A percentile compares a stretch with the other conserved stretches of the same genome.
Conservation (phyloP, 2,113 vertebrate species). For the Carassius carassius region DNA sequence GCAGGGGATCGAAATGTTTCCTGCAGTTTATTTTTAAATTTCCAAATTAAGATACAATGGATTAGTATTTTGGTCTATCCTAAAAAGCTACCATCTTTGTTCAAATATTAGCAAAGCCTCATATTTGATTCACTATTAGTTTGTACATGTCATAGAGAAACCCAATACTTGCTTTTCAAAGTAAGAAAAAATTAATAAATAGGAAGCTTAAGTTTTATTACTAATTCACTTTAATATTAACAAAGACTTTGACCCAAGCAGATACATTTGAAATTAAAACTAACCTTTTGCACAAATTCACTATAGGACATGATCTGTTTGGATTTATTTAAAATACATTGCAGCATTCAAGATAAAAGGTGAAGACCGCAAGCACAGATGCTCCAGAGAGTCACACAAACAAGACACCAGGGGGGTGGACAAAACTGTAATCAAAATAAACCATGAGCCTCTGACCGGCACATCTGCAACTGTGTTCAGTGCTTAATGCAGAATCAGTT, state of each 20-base stretch:
- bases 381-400: background rate
- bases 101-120: background rate
- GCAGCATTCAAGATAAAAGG: background rate
- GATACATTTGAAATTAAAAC: background rate
- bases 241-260: background rate
- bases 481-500: background rate
- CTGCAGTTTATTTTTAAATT: background rate
- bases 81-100: background rate
- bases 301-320: background rate
- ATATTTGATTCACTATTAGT: constrained; percentile 1
- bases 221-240: background rate
- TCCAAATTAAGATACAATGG: background rate
- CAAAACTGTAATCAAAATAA: constrained; percentile 2
- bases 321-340: background rate
- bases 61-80: background rate
- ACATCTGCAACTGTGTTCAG: constrained; percentile 3
- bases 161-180: background rate
- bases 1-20: background rate
- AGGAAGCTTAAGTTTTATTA: background rate
- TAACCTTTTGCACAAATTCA: background rate
- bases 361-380: background rate
- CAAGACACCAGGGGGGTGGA: background rate
- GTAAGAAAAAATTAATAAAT: background rate
- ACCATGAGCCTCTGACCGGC: background rate
- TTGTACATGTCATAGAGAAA: background rate